Evolutionary conservation across 2,113 vertebrate genomes (phyloP).

Genomic region (Marmota monax): DNA sequence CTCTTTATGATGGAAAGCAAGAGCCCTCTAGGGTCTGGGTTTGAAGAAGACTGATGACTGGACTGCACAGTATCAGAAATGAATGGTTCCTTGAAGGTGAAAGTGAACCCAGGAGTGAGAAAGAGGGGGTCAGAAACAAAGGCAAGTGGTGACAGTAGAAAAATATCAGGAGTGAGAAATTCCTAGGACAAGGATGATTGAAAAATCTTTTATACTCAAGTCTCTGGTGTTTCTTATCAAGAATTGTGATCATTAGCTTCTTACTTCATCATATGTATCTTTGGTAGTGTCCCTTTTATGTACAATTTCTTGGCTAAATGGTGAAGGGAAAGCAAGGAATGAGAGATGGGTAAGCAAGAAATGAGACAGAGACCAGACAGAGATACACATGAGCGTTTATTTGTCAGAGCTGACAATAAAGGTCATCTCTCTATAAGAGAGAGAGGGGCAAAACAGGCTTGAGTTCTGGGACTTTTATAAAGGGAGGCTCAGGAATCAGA

Average conservation of each 20-base stretch:
- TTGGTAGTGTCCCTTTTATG: not conserved
- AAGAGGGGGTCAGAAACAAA: slow-evolving; percentile 7
- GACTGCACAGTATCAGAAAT: slow-evolving; percentile 27
- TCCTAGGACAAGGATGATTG: not conserved
- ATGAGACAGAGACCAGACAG: too few species aligned
- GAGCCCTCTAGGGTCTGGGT: slow-evolving; percentile 46
- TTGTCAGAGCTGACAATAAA: too few species aligned
- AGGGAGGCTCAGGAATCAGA: too few species aligned
- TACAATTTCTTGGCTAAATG: not conserved
- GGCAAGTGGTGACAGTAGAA: not conserved
- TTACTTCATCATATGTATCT: not conserved
- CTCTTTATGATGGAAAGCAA: slow-evolving; percentile 40
- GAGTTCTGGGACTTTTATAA: too few species aligned
- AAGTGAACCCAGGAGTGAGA: not conserved
- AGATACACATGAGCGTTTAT: too few species aligned
- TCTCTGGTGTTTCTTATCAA: not conserved
- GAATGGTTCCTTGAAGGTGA: slow-evolving; percentile 53
- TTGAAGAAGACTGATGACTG: slow-evolving; percentile 55
- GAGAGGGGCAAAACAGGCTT: too few species aligned
- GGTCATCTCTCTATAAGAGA: too few species aligned
- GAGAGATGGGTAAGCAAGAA: too few species aligned
- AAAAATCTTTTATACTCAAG: not conserved
- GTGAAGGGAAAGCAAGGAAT: too few species aligned
- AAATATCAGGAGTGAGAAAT: not conserved
- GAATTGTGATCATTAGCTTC: not conserved